These are phyloP conservation scores for Meiosimyza decipiens DNA, from an alignment of 2,888 invertebrate genomes.

Conservation along the genomic window DNA sequence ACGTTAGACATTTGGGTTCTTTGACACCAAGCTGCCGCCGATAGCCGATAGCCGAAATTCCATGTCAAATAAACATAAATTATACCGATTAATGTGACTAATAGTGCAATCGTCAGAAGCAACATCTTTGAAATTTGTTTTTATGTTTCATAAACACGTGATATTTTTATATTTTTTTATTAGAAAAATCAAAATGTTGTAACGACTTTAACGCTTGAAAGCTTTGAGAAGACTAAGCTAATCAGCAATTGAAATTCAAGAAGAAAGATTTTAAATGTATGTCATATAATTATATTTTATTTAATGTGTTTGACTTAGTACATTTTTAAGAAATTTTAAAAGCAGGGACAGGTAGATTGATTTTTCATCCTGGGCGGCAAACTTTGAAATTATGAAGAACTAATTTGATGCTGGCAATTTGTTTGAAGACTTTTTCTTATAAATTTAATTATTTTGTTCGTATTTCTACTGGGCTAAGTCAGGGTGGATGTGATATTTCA, in stretches of 20 bases:
- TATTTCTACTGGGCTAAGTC: too few species aligned
- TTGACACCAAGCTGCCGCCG: constrained; percentile 64
- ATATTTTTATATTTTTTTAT: not conserved
- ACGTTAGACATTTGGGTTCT: constrained; percentile 57
- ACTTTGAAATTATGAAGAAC: too few species aligned
- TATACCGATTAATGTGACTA: constrained; percentile 41
- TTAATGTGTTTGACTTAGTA: too few species aligned
- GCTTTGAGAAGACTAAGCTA: constrained; percentile 7
- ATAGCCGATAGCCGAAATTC: constrained; percentile 60
- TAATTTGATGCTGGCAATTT: too few species aligned
- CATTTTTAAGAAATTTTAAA: too few species aligned
- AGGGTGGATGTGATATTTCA: too few species aligned
- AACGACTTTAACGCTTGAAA: not conserved
- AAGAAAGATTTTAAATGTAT: not conserved
- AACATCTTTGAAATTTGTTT: constrained; percentile 1
- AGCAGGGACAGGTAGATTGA: too few species aligned
- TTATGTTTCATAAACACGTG: not conserved
- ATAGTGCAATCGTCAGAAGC: constrained; percentile 26
- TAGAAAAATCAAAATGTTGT: too few species aligned
- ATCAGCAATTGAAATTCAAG: constrained; percentile 5
- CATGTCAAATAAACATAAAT: constrained; percentile 56
- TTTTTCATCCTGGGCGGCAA: too few species aligned
- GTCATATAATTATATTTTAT: too few species aligned
- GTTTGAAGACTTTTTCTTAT: too few species aligned
- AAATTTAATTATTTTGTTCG: too few species aligned